A percentile compares a stretch with the other conserved stretches of the same genome.
Evolutionary conservation across 2,113 vertebrate species (phyloP).

Genomic region (Leucoraja erinaceus): DNA sequence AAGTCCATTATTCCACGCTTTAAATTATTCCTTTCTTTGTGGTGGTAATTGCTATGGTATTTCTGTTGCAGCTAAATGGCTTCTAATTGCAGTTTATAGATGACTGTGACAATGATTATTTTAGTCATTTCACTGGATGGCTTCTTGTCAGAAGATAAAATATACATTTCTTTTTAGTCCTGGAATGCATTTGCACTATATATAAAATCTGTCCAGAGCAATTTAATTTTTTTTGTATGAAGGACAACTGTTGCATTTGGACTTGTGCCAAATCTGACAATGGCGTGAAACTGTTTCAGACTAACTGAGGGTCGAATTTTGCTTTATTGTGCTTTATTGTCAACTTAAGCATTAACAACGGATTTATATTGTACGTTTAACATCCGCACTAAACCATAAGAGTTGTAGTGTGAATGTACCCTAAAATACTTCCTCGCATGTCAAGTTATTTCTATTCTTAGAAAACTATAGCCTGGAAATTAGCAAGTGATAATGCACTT

Average conservation of each 20-base stretch:
- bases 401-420: neutral
- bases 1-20: neutral
- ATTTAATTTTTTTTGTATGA: neutral
- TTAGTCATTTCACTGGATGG: neutral
- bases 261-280: neutral
- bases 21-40: neutral
- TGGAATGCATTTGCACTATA: neutral
- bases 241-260: neutral
- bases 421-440: neutral
- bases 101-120: neutral
- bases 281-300: neutral
- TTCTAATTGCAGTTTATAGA: neutral
- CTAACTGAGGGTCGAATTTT: neutral
- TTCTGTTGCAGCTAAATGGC: neutral
- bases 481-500: constrained; percentile 21
- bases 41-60: neutral
- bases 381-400: neutral
- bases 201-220: neutral
- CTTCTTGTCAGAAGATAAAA: neutral
- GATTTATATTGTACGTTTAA: neutral
- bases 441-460: constrained; percentile 30
- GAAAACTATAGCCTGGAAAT: constrained; percentile 23
- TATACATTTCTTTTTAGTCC: neutral
- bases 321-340: too few relatives aligned
- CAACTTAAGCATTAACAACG: neutral